Evolutionary conservation across 2,888 invertebrate species (phyloP).

Genomic region (Andrena dorsata): DNA sequence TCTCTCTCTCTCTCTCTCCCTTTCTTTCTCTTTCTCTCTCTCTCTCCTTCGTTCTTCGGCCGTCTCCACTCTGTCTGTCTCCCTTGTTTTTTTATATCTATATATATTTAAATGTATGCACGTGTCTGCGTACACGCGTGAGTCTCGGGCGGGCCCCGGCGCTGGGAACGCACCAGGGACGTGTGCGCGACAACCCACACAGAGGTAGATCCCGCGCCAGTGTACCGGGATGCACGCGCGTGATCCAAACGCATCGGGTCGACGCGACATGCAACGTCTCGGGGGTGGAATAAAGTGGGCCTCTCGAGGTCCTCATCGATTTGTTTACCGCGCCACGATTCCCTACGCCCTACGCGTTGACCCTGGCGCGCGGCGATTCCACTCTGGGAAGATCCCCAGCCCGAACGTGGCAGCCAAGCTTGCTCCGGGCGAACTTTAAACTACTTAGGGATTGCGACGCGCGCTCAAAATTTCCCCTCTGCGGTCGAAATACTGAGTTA

Average conservation of each 20-base stretch:
- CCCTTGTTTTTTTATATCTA: conserved; percentile 16
- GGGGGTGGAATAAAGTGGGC: conserved; percentile 62
- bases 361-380: neutral
- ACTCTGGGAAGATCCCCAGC: neutral
- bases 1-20: conserved; percentile 20
- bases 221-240: conserved; percentile 54
- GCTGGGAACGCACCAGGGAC: conserved; percentile 22
- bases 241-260: conserved; percentile 45
- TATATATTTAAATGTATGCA: conserved; percentile 55
- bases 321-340: conserved; percentile 50
- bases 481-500: no score
- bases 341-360: conserved; percentile 9
- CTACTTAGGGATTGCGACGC: no score
- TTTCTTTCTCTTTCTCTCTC: conserved; percentile 46
- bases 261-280: conserved; percentile 26
- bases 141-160: neutral
- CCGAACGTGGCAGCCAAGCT: no score
- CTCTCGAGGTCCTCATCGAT: conserved; percentile 50
- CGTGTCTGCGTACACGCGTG: conserved; percentile 38
- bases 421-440: no score
- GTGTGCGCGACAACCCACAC: conserved; percentile 26
- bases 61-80: conserved; percentile 17
- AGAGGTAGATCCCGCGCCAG: conserved; percentile 5
- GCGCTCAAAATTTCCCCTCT: no score
- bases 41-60: conserved; percentile 15